phyloP scores from a whole-genome alignment of 2,113 vertebrate genomes.

The Ictalurus furcatus region DNA sequence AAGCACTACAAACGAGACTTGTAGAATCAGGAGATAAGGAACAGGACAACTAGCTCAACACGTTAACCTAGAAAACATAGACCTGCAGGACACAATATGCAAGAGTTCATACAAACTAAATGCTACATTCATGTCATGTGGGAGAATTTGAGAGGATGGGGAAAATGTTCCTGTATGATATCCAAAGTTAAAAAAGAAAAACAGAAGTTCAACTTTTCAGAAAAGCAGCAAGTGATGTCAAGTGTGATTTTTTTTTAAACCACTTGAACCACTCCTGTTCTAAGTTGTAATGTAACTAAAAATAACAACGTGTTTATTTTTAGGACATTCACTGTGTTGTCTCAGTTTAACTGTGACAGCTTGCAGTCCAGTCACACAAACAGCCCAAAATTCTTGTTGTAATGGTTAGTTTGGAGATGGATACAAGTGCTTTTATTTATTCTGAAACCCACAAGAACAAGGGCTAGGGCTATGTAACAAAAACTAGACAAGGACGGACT shows the following conservation, averaged over 20 bases:
- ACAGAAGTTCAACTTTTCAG: not conserved
- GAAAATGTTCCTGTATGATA: not conserved
- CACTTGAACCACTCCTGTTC: no score
- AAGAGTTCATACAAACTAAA: not conserved
- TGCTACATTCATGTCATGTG: not conserved
- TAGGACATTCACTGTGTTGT: not conserved
- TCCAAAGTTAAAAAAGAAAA: not conserved
- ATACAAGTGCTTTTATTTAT: not conserved
- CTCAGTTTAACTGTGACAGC: no score
- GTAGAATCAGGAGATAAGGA: no score
- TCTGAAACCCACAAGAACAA: not conserved
- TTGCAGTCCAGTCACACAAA: not conserved
- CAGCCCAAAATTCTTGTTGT: not conserved
- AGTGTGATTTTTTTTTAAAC: no score
- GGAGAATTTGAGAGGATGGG: not conserved
- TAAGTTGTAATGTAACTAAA: not conserved
- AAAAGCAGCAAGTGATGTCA: no score
- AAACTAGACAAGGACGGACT: not conserved
- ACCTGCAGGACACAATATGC: no score
- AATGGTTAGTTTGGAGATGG: not conserved
- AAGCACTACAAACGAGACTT: no score
- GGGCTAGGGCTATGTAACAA: not conserved
- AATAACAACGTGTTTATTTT: no score
- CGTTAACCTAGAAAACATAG: no score
- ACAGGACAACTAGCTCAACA: no score